Evolutionary conservation across 2,888 invertebrate genomes (phyloP), one percentile per base, ranked within the genome.

Genomic region (Phymatocera aterrima): DNA sequence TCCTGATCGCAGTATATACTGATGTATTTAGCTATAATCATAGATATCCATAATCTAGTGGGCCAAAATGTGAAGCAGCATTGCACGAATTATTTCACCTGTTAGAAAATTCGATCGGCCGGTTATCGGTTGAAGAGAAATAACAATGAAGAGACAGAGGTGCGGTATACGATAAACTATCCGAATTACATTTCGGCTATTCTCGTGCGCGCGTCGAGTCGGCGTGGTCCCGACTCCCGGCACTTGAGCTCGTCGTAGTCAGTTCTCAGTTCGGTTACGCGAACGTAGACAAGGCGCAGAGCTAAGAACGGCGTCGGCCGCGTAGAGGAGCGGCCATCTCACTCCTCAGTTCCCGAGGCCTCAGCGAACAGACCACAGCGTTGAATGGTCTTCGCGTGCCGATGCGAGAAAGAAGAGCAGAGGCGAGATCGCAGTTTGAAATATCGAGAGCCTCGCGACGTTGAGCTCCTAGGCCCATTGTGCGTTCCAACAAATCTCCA

Each of bases 171-270:
- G 21, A 24, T 12, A 34, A 65, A 46, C 34, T 31, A 34, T 72
- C 18, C 31, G 72, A 72, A 72, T 72, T 4, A 48, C 31, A 72
- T 72, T 72, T 72, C 72, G 72, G 72, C 72, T 72, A 72, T 72
- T 72, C 72, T 72, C 72, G 72, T 72, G 72, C 72, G 72, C 72
- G 51, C 34, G 31, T 48, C 46, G 51, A 72, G 72, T 72, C 51
- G 51, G 72, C 72, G 72, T 68, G 43, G 15, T 72, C 43, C 51
- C 68, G 68, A 46, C 48, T 43, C 46, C 28, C 43, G 28, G 24
- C 68, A 37, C 37, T 18, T 37, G 64, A 64, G 18, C 43, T 40
- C 68, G 46, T 21, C 40, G 68, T 68, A 12, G 28, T n/a, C n/a
- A n/a, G n/a, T n/a, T n/a, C n/a, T n/a, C 24, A 6, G 24, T 43